Conservation (phyloP, 2,797 vertebrate genomes). For the Heterohyrax brucei region DNA sequence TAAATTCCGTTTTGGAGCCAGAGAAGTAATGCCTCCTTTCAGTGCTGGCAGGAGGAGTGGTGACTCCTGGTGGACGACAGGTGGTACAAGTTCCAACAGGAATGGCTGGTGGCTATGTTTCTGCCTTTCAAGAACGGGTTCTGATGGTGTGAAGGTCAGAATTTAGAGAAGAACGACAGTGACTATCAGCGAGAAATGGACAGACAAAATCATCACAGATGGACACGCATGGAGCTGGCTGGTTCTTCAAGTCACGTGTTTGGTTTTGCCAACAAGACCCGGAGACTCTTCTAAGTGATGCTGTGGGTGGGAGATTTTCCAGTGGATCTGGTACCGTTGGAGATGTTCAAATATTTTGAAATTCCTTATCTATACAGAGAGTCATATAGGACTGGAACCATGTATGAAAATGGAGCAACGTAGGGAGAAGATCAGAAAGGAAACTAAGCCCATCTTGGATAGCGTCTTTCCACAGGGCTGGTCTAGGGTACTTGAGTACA, state of each 20-base stretch:
- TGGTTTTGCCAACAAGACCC: background rate
- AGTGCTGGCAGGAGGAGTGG: background rate
- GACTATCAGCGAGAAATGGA: slow-evolving; percentile 43
- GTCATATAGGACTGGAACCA: background rate
- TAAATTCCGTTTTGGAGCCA: slow-evolving; percentile 82
- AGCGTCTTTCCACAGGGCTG: background rate
- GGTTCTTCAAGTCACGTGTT: background rate
- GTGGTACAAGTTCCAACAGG: background rate
- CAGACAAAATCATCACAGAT: slow-evolving; percentile 40
- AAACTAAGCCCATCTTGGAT: background rate
- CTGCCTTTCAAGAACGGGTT: slow-evolving; percentile 40
- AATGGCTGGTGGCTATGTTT: background rate
- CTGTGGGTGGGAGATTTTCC: background rate
- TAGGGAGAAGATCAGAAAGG: background rate
- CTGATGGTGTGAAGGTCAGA: slow-evolving; percentile 6
- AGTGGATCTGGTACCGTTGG: slow-evolving; percentile 23
- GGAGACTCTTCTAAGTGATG: background rate
- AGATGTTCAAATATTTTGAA: slow-evolving; percentile 47
- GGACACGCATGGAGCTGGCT: slow-evolving; percentile 9
- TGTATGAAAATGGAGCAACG: slow-evolving; percentile 13
- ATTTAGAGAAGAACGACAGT: slow-evolving; percentile 46
- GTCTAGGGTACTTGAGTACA: background rate
- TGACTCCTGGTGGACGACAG: slow-evolving; percentile 7
- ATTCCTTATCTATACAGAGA: slow-evolving; percentile 43
- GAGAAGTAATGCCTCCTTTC: slow-evolving; percentile 56